Evolutionary conservation across 2,888 invertebrate species (phyloP).

Genomic region (Torymus tubicola): DNA sequence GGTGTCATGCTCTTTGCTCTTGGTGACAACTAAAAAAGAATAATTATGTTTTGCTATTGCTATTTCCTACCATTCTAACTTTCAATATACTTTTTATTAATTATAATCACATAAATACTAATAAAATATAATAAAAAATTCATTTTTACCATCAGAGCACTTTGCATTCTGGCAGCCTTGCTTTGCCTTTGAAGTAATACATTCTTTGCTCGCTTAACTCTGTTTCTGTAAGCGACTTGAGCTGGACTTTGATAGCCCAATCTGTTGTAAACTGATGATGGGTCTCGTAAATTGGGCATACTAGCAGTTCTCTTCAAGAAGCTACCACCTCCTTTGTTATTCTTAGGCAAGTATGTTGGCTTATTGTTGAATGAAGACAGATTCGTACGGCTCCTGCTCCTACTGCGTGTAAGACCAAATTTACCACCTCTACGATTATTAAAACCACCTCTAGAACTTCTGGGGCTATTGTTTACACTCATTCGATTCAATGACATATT

Average conservation of each 20-base stretch:
- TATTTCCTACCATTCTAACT: neutral
- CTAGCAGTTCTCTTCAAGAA: constrained; percentile 70
- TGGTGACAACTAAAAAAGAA: constrained; percentile 43
- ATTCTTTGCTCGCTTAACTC: constrained; percentile 73
- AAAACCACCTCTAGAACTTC: constrained; percentile 64
- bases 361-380: constrained; percentile 56
- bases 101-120: neutral
- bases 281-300: constrained; percentile 72
- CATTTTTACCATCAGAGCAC: constrained; percentile 68
- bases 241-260: constrained; percentile 74
- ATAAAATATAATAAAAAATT: constrained; percentile 12
- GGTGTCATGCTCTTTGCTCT: constrained; percentile 28
- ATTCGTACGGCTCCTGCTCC: constrained; percentile 71
- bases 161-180: constrained; percentile 68
- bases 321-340: constrained; percentile 57
- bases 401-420: constrained; percentile 68
- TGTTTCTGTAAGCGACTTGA: constrained; percentile 73
- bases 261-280: constrained; percentile 72
- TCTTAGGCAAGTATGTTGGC: constrained; percentile 53
- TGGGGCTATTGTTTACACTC: constrained; percentile 59
- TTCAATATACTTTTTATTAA: too few relatives aligned
- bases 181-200: constrained; percentile 70
- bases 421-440: constrained; percentile 63
- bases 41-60: neutral
- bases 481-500: constrained; percentile 65